Evolutionary conservation across 2,113 vertebrate species (phyloP), one percentile per base, ranked within the genome.

Genomic region (Panthera uncia): DNA sequence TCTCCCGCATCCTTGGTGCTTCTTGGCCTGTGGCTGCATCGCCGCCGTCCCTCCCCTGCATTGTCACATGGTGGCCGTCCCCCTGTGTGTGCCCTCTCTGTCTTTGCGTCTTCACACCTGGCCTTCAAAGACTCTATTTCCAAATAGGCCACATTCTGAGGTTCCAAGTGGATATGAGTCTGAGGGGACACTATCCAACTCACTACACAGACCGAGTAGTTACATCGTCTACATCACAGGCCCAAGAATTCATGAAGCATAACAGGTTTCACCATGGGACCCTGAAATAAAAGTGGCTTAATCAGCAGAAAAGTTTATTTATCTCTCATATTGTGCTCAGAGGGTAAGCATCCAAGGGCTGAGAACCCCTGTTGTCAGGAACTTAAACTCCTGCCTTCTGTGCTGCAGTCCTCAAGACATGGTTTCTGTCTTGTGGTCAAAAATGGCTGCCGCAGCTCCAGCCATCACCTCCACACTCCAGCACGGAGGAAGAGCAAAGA

Each of bases 241-340:
- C 68, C 25, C n/a, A 18, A 38, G 29, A 21, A n/a, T 9, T 69
- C 14, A 11, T n/a, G 68, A 11, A 33, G 15, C 3, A 14, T 1
- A 29, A 14, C 45, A 19, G 21, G 29, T 10, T 12, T 66, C 29
- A 10, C 36, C 68, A 38, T 25, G 33, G 36, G 29, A 11, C 55
- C 55, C 48, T 4, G 9, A 33, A 5, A 18, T 0, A 36, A n/a
- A 52, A 83, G 36, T 4, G 41, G 68, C 55, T 66, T 11, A 4
- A 0, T n/a, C 52, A 14, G 23, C 66, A 81, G 66, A 31, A 25
- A 7, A 2, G 63, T 31, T 3, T 33, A 4, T 10, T 50, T 73
- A 10, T 25, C 66, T 50, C 18, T 25, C 25, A 1, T 0, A 48
- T 3, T 15, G 48, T 11, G 8, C 9, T 52, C n/a, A 1, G n/a